These are phyloP conservation scores for roundworm (Caenorhabditis elegans) DNA, from an alignment of 1,140 invertebrate species.

Conservation along the genomic window WBcel235 BX284605.5:3831501-3832000, in stretches of 20 bases:
- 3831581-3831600: not conserved
- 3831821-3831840: not conserved
- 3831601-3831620: not conserved
- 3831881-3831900: not conserved
- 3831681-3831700: not conserved
- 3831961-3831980: too few species aligned
- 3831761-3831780: not conserved
- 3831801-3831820: not conserved
- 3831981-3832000: too few species aligned
- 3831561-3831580: too few species aligned
- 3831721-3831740: not conserved
- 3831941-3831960: conserved; percentile 3
- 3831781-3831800: not conserved
- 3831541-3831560: too few species aligned
- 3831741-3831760: not conserved
- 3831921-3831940: not conserved
- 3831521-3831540: too few species aligned
- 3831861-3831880: conserved; percentile 1
- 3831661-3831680: not conserved
- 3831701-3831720: not conserved
- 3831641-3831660: conserved; percentile 5
- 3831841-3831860: not conserved
- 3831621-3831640: not conserved
- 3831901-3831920: not conserved
- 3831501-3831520: too few species aligned